Evolutionary conservation across 2,888 invertebrate species (phyloP), one percentile per base, ranked within the genome.

Genomic region (Drosophila neonasuta): DNA sequence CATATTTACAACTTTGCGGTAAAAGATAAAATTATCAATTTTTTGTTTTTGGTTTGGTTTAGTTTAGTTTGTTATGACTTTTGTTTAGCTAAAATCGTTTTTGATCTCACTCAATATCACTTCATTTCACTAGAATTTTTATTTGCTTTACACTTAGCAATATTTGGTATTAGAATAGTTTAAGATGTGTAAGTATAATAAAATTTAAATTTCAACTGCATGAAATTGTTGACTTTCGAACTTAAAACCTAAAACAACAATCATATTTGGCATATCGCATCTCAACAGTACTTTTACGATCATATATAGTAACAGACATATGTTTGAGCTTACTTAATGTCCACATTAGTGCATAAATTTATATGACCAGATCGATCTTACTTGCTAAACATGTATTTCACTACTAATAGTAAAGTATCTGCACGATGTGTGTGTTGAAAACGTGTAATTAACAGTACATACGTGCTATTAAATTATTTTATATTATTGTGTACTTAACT

Each of bases 81-180:
- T 61, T 68, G 60, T 78, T 83, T 77, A 80, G 87, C 85, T 89
- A 89, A 89, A 89, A 89, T 89, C 89, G 89, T 86, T 80, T 88
- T 88, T 87, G 89, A 90, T 90, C 90, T 90, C 90, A 90, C 90
- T 90, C 90, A 81, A 88, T 90, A 90, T 90, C 90, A 90, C 89
- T 90, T 89, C 88, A 81, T 81, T 88, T 81, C 77, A 79, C 79
- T 87, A 82, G 78, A 77, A 80, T 88, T 88, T 72, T 72, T 79
- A 48, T 71, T 69, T 68, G 65, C 66, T 62, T 73, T 59, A 50
- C 50, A 69, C 61, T 62, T 52, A 73, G 71, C 71, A 69, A 74
- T 77, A 70, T 65, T 50, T 61, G 32, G 68, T 60, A 51, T 63
- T 79, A 69, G 61, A 77, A 71, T 82, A 72, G 67, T 74, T 78